Conservation (phyloP, 2,797 vertebrate genomes). For the Tenualosa ilisha region DNA sequence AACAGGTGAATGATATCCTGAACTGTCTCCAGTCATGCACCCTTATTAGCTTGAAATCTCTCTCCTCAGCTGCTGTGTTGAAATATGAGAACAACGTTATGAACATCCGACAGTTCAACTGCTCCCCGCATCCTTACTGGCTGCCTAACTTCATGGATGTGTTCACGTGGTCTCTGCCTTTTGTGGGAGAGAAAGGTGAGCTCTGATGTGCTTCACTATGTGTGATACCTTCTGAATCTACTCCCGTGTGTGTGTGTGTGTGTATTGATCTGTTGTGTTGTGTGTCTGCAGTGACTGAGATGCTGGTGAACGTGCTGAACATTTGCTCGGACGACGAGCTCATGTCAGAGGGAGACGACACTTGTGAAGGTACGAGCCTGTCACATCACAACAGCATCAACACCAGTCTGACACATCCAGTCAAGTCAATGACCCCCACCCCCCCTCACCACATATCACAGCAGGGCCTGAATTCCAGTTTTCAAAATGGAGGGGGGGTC, state of each 20-base stretch:
- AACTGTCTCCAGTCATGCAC: not conserved
- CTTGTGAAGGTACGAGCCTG: slow-evolving; percentile 86
- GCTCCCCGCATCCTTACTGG: slow-evolving; percentile 80
- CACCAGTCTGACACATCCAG: not conserved
- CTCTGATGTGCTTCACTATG: not conserved
- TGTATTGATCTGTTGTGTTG: not conserved
- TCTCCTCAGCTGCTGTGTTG: slow-evolving; percentile 72
- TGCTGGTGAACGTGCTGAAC: slow-evolving; percentile 98
- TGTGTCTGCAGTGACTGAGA: slow-evolving; percentile 87
- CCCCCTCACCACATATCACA: not conserved
- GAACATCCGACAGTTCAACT: slow-evolving; percentile 83
- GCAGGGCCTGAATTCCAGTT: no score
- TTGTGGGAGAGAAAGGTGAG: slow-evolving; percentile 80
- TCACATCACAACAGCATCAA: not conserved
- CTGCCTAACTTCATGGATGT: slow-evolving; percentile 84
- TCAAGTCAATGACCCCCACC: no score
- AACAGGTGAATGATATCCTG: not conserved
- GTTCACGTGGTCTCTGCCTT: slow-evolving; percentile 81
- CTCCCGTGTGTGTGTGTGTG: slow-evolving; percentile 14
- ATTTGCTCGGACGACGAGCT: slow-evolving; percentile 99
- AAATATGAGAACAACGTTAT: slow-evolving; percentile 83
- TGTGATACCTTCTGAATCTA: not conserved
- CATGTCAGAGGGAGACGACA: slow-evolving; percentile 97
- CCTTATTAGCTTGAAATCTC: not conserved
- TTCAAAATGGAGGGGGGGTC: no score